Percentiles rank a stretch among this genome's conserved stretches.
phyloP scores from a whole-genome alignment of 2,888 invertebrate species.

The Saturnia japonica region DNA sequence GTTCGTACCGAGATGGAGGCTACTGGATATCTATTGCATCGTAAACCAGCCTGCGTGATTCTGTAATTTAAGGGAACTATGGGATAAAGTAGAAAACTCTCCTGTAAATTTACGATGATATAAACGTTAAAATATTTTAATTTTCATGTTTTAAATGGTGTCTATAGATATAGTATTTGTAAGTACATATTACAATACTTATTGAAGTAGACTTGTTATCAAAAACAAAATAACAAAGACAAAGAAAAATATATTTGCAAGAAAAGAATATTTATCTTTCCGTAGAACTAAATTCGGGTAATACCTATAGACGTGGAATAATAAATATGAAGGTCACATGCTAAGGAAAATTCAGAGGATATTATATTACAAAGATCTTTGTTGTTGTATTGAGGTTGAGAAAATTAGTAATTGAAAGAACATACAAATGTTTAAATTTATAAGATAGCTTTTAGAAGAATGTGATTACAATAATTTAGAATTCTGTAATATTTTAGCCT shows the following conservation, averaged over 20 bases:
- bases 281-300: not conserved
- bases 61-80: not conserved
- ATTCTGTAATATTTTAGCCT: not conserved
- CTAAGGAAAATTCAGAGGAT: not conserved
- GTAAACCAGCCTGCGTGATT: not conserved
- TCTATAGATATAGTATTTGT: not conserved
- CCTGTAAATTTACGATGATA: not conserved
- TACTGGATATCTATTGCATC: not conserved
- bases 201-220: not conserved
- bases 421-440: not conserved
- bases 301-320: not conserved
- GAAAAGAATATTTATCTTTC: not conserved
- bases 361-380: not conserved
- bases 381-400: not conserved
- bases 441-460: not conserved
- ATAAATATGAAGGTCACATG: constrained; percentile 4
- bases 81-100: not conserved
- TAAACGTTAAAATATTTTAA: not conserved
- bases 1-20: not conserved
- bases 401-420: not conserved
- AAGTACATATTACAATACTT: not conserved
- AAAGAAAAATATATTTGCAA: not conserved
- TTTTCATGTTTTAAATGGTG: no score
- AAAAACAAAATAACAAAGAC: not conserved
- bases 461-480: not conserved